Base-by-base conservation (phyloP, 2,888 invertebrate species). In the Drosophila conformis region DNA sequence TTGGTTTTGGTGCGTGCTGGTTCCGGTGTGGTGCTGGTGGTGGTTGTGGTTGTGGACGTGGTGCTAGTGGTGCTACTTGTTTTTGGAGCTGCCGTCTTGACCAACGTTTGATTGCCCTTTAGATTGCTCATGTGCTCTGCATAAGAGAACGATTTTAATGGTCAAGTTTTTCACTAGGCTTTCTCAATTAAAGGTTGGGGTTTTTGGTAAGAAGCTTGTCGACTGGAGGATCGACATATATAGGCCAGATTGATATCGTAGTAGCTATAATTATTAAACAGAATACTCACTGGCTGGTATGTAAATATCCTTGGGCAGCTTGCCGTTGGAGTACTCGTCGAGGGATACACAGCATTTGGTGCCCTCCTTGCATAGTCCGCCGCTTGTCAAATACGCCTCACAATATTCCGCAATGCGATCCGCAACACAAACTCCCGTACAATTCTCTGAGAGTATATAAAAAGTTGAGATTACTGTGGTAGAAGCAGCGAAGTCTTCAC, bases 351-450 rank as follows among this genome's bases (percentile, higher is more conserved):
- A 98, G 93, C 98, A 98, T 67, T 96, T 95, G 69, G 96, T 94
- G 0, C 96, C 96, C 21, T 95, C 93, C 82, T 96, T 95, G 92
- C 98, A 98, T 3, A 97, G 94, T 36, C 95, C 95, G 40, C 95
- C 94, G 2, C 96, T 95, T 58, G 96, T 96, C 58, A 97, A 93
- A 82, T 97, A 96, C 0, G 97, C 97, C 87, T 97, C 97, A 91
- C 98, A 98, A 92, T 98, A 98, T 90, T 96, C 96, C 0, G 97
- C 96, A 72, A 98, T 95, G 31, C 96, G 94, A 60, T 96, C 96
- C 29, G 96, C 96, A 64, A 98, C 97, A 90, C 98, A 98, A 10
- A 97, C 96, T 5, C 98, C 97, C 0, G 96, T 95, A 86, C 98
- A 98, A 36, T 90, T 83, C 57, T 91, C 92, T 78, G 83, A 0